Evolutionary conservation across 2,888 invertebrate genomes (phyloP).

Genomic region (Branchellion lobata): DNA sequence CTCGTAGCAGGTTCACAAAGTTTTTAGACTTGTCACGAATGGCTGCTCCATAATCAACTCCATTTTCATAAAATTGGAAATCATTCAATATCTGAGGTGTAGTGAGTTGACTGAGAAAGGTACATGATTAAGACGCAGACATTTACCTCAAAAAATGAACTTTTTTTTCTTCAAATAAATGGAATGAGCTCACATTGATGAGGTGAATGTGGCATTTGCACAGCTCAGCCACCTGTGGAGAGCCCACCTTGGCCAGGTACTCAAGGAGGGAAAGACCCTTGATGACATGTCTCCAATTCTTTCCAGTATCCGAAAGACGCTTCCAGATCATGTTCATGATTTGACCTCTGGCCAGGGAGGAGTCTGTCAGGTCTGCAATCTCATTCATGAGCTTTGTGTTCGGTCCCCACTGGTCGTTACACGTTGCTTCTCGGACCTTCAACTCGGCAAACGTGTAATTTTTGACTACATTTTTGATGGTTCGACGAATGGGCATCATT

Average conservation of each 20-base stretch:
- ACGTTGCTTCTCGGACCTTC: constrained; percentile 98
- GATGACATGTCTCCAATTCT: constrained; percentile 99
- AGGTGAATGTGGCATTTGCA: constrained; percentile 77
- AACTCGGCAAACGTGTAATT: constrained; percentile 99
- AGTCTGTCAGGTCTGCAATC: constrained; percentile 97
- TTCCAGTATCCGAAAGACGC: constrained; percentile 95
- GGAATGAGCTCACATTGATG: background rate
- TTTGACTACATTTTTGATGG: constrained; percentile 97
- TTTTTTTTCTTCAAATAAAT: background rate
- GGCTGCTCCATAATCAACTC: constrained; percentile 94
- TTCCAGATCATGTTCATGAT: constrained; percentile 99
- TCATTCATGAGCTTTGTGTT: constrained; percentile 98
- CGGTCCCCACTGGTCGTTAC: constrained; percentile 99
- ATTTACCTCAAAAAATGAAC: no score
- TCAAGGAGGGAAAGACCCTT: constrained; percentile 91
- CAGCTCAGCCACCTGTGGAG: constrained; percentile 85
- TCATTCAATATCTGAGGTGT: constrained; percentile 79
- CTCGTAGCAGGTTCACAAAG: constrained; percentile 85
- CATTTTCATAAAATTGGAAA: constrained; percentile 95
- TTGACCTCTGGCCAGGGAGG: constrained; percentile 97
- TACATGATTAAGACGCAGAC: no score
- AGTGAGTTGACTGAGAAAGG: background rate
- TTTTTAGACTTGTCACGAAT: constrained; percentile 97
- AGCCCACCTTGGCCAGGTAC: constrained; percentile 98
- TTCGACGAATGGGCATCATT: constrained; percentile 73